These are phyloP conservation scores for Mesochorus sp. DNA, from an alignment of 2,888 invertebrate species.

Conservation along the genomic window DNA sequence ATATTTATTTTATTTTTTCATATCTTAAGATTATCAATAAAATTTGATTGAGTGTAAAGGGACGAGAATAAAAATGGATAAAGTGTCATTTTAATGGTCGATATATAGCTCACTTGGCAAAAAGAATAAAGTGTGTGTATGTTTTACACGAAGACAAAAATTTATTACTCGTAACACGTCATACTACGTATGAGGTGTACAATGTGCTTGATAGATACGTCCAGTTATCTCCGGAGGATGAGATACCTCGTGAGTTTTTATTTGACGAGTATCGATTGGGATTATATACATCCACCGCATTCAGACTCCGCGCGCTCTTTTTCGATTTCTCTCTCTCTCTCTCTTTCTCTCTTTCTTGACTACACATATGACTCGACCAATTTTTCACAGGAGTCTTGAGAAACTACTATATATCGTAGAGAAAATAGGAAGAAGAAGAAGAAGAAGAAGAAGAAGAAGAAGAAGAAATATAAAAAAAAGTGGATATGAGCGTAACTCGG, in stretches of 20 bases:
- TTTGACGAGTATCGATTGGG: slow-evolving; percentile 48
- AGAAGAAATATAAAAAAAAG: no score
- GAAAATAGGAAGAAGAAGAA: slow-evolving; percentile 1
- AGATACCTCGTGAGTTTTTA: slow-evolving; percentile 6
- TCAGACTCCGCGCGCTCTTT: slow-evolving; percentile 15
- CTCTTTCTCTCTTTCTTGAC: slow-evolving; percentile 9
- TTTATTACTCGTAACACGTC: slow-evolving; percentile 20
- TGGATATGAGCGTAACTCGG: slow-evolving; percentile 15
- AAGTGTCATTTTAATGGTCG: neutral
- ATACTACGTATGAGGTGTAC: neutral
- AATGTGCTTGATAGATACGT: neutral
- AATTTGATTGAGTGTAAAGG: neutral
- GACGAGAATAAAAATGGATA: neutral
- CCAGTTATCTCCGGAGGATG: neutral
- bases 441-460: slow-evolving; percentile 2
- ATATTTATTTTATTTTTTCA: no score
- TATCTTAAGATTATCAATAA: neutral
- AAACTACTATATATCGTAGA: slow-evolving; percentile 19
- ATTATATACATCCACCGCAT: slow-evolving; percentile 3
- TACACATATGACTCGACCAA: slow-evolving; percentile 6
- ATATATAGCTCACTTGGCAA: neutral
- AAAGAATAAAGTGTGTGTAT: neutral
- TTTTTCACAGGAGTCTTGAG: slow-evolving; percentile 43
- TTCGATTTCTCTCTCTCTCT: no score
- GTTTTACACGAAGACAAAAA: neutral